Base-by-base conservation (phyloP, 2,797 vertebrate species). In the Spinibarbus caldwelli region DNA sequence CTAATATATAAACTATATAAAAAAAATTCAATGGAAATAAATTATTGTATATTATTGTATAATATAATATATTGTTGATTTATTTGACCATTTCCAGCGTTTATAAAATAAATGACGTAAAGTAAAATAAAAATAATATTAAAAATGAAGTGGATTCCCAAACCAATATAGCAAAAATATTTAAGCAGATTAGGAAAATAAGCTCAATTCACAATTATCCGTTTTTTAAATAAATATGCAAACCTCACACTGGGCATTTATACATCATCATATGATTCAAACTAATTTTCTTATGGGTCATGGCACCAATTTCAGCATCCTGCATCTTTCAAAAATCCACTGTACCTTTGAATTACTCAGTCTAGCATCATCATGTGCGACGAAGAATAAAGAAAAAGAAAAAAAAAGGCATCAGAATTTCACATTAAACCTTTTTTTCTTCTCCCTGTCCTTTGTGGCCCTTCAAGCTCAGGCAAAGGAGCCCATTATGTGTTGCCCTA, bases 401-500 rank as follows among this genome's bases (percentile, higher is more conserved):
- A 47, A 80, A 84, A 84, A 70, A 80, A 88, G 75, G 83, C 88
- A 87, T 86, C 84, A 88, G 85, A 89, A 85, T 88, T 87, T 80
- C 43, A 85, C 86, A 71, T 75, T 36, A 77, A 84, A 83, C 87
- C 77, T 87, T 86, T 87, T 57, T 86, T 81, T 64, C 41, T 41
- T 64, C 38, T 47, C 57, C 71, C 81, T 68, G 83, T 83, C 83
- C 77, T 90, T 90, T 91, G 87, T 88, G 81, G 84, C 68, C 73
- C 87, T 90, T 82, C 81, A 76, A 45, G 59, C 80, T 72, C 36
- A 62, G 83, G 86, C 93, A 95, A 94, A 95, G 90, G 92, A 92
- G 92, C 92, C 93, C 92, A 95, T 96, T 96, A 95, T 95, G 90
- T 93, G 82, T 6, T 62, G 81, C 77, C 88, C 87, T 92, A 94